Conservation (phyloP, 2,797 vertebrate genomes). For the Tenualosa ilisha region DNA sequence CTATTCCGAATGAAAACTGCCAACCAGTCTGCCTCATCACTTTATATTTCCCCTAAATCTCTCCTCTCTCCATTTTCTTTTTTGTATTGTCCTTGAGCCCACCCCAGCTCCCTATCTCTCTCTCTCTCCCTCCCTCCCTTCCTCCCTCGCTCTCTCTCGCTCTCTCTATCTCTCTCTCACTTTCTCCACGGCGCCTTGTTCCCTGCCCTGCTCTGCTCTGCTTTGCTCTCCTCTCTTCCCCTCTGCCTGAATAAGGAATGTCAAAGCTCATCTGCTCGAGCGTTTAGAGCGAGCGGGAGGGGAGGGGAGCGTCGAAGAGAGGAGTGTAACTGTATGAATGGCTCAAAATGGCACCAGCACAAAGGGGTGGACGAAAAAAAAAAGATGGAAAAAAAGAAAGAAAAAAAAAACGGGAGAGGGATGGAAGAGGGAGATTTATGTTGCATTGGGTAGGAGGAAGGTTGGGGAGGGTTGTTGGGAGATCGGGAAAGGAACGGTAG, state of each 20-base stretch:
- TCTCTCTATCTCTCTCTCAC: constrained; percentile 28
- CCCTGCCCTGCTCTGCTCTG: background rate
- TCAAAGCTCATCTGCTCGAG: constrained; percentile 51
- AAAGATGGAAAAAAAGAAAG: background rate
- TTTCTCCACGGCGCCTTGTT: background rate
- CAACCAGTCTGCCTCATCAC: constrained; percentile 52
- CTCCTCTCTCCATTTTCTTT: constrained; percentile 54
- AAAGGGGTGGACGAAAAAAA: constrained; percentile 5
- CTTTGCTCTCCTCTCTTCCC: constrained; percentile 28
- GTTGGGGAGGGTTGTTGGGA: background rate
- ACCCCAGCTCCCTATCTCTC: constrained; percentile 47
- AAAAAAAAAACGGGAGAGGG: background rate
- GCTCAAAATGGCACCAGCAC: constrained; percentile 20
- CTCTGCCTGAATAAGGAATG: constrained; percentile 55
- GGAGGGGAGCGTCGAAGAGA: constrained; percentile 41
- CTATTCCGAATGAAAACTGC: constrained; percentile 53
- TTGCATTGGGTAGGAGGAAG: background rate
- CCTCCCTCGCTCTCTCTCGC: constrained; percentile 25
- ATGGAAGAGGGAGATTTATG: background rate
- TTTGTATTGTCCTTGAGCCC: constrained; percentile 50
- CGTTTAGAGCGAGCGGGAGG: constrained; percentile 59
- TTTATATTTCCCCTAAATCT: constrained; percentile 35
- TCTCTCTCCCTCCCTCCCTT: background rate
- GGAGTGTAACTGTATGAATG: constrained; percentile 41
- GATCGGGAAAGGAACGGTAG: background rate